A percentile compares a stretch with the other conserved stretches of the same genome.
Conservation (phyloP, 2,888 invertebrate species). For the Hypomecis punctinalis region DNA sequence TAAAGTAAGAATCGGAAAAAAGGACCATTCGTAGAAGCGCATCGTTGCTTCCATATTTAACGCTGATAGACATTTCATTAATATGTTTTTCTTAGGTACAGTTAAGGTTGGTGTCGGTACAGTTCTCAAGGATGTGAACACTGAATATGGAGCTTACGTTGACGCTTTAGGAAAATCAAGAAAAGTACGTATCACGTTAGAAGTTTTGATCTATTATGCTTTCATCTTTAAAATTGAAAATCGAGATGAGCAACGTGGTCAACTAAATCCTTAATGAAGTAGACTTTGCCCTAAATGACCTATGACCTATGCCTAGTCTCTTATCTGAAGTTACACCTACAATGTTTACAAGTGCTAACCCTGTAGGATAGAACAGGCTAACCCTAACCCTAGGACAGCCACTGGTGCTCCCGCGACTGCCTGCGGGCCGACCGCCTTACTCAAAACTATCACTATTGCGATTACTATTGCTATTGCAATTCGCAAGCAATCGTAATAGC, state of each 20-base stretch:
- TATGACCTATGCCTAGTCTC: not conserved
- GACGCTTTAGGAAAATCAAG: not conserved
- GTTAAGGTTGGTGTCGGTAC: slow-evolving; percentile 33
- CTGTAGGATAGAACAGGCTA: slow-evolving; percentile 1
- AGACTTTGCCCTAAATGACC: not conserved
- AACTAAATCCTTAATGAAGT: not conserved
- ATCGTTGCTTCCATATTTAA: slow-evolving; percentile 39
- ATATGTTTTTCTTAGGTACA: slow-evolving; percentile 17
- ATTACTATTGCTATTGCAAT: no score
- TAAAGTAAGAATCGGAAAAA: slow-evolving; percentile 45
- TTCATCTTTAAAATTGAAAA: no score
- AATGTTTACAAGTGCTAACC: slow-evolving; percentile 20
- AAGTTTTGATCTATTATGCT: no score
- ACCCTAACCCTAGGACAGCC: slow-evolving; percentile 18
- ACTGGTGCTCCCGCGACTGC: slow-evolving; percentile 37
- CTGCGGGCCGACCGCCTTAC: no score
- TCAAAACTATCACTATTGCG: no score
- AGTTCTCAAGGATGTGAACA: slow-evolving; percentile 31
- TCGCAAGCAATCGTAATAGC: no score
- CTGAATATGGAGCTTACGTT: not conserved
- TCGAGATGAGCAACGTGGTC: not conserved
- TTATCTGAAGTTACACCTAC: not conserved
- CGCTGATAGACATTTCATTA: slow-evolving; percentile 25
- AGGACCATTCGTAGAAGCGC: slow-evolving; percentile 45
- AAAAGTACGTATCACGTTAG: no score